Base-by-base conservation (phyloP, 2,113 vertebrate species). In the Mirounga angustirostris region DNA sequence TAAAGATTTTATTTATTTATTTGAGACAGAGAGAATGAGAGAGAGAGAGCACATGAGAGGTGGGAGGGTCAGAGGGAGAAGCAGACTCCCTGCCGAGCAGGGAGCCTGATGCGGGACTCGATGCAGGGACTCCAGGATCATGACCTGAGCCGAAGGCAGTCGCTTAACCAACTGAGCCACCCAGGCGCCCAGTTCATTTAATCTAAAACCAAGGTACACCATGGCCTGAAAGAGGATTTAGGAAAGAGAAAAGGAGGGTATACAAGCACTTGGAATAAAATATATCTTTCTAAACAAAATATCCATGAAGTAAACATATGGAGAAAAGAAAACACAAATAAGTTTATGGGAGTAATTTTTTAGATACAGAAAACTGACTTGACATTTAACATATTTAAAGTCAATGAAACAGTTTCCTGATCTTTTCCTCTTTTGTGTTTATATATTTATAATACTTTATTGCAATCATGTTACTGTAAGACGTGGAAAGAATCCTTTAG, bases 291-390 rank as follows among this genome's bases (percentile, higher is more conserved):
- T 92, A 71, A 83, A 58, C 7, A 89, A 80, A 83, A 19, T 81
- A 73, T 85, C 11, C 4, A 3, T 82, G 22, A 52, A 82, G 16
- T 21, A 96, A 91, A 40, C 12, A 52, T 22, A 65, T 26, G 30
- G 33, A 82, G 15, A 92, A 85, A 89, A 30, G 46, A 92, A 96
- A 89, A 92, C 67, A 26, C 24, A 73, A 59, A 21, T 65, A 43
- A 65, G 21, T 90, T n/a, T 78, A 87, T 43, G 26, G 26, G 7
- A 85, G 5, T n/a, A 76, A 76, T 30, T 19, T 69, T 46, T 87
- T 93, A 78, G 26, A 82, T 82, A 76, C 11, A 87, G 36, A 52
- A 71, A 67, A 74, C 30, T 79, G 46, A 33, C 9, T 36, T 82
- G 21, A 33, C 9, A 58, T 80, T 88, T 82, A 94, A 71, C 22